phyloP scores from a whole-genome alignment of 2,113 vertebrate species.

The Phyllostomus hastatus region DNA sequence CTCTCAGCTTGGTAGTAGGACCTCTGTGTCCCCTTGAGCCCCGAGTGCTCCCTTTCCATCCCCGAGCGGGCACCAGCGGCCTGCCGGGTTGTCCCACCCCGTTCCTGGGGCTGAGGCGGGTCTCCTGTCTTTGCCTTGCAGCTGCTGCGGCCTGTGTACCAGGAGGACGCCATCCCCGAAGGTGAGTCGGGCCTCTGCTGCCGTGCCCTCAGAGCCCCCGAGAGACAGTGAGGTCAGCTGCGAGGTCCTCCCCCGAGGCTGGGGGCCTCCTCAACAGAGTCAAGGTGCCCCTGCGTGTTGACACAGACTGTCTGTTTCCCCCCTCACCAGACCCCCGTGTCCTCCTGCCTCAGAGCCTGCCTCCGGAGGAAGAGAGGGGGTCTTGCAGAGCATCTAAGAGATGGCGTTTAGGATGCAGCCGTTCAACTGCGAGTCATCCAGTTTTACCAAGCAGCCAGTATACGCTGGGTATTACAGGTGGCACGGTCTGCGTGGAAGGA shows the following conservation, averaged over 20 bases:
- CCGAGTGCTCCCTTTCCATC: not conserved
- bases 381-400: not conserved
- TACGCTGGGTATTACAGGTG: not conserved
- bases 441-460: not conserved
- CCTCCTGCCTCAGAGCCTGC: not conserved
- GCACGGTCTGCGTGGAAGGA: not conserved
- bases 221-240: not conserved
- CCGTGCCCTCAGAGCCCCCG: not conserved
- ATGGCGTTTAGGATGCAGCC: not conserved
- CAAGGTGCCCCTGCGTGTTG: not conserved
- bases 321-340: not conserved
- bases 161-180: conserved; percentile 84
- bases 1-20: not conserved
- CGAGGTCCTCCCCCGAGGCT: not conserved
- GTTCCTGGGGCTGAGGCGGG: not conserved
- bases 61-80: not conserved
- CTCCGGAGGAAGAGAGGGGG: not conserved
- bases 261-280: not conserved
- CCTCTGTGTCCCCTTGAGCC: not conserved
- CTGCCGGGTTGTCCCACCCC: not conserved
- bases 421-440: not conserved
- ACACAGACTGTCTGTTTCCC: not conserved
- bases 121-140: conserved; percentile 69
- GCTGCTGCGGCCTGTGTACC: conserved; percentile 91
- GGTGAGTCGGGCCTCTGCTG: conserved; percentile 81